phyloP scores from a whole-genome alignment of 2,113 vertebrate species.

The Serinus canaria region DNA sequence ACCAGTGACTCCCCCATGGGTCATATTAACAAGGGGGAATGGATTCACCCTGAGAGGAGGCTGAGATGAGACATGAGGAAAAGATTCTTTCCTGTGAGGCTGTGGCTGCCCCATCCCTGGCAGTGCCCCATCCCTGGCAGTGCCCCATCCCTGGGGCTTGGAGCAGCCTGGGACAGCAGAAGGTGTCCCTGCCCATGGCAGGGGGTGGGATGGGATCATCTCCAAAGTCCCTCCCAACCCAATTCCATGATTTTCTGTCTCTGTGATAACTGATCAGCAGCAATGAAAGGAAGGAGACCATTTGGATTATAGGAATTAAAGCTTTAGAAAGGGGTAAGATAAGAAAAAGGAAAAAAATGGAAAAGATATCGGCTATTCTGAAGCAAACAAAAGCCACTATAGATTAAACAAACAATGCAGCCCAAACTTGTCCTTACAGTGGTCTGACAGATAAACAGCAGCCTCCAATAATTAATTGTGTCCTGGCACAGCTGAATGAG shows the following conservation, averaged over 20 bases:
- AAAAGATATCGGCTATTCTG: not conserved
- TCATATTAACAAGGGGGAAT: not conserved
- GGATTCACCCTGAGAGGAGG: not conserved
- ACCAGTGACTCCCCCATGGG: not conserved
- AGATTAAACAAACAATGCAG: slow-evolving; percentile 1
- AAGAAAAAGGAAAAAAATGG: not conserved
- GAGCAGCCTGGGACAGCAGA: not conserved
- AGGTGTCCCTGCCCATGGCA: not conserved
- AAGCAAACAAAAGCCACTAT: slow-evolving; percentile 6
- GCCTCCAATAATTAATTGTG: not conserved
- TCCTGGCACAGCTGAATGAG: not conserved
- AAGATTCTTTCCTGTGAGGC: not conserved
- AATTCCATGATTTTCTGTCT: not conserved
- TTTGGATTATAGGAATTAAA: not conserved
- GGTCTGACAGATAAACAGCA: slow-evolving; percentile 22
- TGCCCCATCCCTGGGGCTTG: not conserved
- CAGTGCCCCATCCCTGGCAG: no score
- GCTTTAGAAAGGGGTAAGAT: not conserved
- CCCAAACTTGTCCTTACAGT: not conserved
- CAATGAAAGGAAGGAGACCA: not conserved
- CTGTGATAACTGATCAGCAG: not conserved
- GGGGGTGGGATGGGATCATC: not conserved
- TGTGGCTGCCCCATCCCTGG: not conserved
- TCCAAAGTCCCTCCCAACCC: not conserved
- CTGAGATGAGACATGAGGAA: not conserved